phyloP scores from a whole-genome alignment of 2,888 invertebrate genomes.

The Pherbina coryleti region DNA sequence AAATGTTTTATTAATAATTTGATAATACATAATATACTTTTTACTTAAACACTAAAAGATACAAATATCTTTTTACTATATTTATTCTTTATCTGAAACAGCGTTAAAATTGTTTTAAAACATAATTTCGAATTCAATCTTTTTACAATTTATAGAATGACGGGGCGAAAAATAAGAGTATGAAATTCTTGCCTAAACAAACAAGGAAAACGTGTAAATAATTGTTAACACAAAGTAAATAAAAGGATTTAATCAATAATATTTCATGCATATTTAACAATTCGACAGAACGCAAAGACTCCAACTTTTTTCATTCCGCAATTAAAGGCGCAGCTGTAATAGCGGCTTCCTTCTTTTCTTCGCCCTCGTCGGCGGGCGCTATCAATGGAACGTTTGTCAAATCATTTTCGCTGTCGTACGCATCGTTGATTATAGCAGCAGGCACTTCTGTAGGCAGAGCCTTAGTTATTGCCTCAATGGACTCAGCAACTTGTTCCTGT shows the following conservation, averaged over 20 bases:
- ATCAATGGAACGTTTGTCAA: slow-evolving; percentile 52
- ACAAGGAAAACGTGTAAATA: slow-evolving; percentile 17
- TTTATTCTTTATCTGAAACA: slow-evolving; percentile 24
- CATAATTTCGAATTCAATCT: slow-evolving; percentile 11
- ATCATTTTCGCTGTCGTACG: slow-evolving; percentile 45
- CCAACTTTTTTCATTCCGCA: slow-evolving; percentile 54
- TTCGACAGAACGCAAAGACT: slow-evolving; percentile 14
- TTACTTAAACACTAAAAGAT: slow-evolving; percentile 43
- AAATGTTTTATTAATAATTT: slow-evolving; percentile 42
- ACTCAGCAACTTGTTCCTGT: not conserved
- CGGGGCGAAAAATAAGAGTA: not conserved
- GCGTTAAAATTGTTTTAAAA: slow-evolving; percentile 20
- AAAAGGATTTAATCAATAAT: slow-evolving; percentile 6
- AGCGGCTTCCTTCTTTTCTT: slow-evolving; percentile 50
- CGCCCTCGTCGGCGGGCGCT: slow-evolving; percentile 32
- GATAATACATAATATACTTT: slow-evolving; percentile 46
- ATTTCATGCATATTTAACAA: slow-evolving; percentile 39
- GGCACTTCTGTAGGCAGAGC: not conserved
- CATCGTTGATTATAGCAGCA: not conserved
- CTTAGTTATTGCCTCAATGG: not conserved
- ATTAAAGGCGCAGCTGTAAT: slow-evolving; percentile 48
- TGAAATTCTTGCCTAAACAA: slow-evolving; percentile 13
- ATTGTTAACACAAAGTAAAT: slow-evolving; percentile 15
- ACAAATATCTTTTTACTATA: slow-evolving; percentile 26
- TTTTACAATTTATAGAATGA: slow-evolving; percentile 24